Evolutionary conservation across 2,113 vertebrate genomes (phyloP).

Genomic region (Glaucidium brasilianum): DNA sequence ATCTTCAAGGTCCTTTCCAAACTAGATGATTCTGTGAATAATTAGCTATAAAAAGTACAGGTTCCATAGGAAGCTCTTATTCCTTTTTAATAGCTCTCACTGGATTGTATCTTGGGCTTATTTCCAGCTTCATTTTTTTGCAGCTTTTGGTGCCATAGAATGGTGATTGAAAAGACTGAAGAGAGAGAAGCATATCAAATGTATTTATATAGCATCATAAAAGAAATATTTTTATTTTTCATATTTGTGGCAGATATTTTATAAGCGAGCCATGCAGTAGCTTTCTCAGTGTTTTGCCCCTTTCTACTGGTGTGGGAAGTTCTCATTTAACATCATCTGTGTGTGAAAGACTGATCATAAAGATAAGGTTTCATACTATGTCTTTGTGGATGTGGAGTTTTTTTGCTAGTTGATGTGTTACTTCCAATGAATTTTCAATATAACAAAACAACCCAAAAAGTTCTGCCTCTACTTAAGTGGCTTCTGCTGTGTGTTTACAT

Average conservation of each 20-base stretch:
- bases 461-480: not conserved
- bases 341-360: not conserved
- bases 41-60: not conserved
- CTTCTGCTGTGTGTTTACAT: not conserved
- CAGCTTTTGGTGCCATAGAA: not conserved
- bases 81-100: not conserved
- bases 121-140: not conserved
- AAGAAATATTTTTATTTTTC: not conserved
- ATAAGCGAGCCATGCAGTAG: not conserved
- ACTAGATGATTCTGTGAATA: not conserved
- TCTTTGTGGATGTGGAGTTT: not conserved
- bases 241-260: not conserved
- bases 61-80: not conserved
- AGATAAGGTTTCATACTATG: not conserved
- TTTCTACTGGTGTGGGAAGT: not conserved
- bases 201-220: not conserved
- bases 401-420: not conserved
- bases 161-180: not conserved
- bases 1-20: too few relatives aligned
- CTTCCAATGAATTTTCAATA: not conserved
- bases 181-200: not conserved
- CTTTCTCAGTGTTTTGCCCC: not conserved
- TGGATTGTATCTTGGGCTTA: not conserved
- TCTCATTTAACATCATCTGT: not conserved
- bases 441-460: not conserved